Evolutionary conservation across 2,113 vertebrate species (phyloP).

Genomic region (Malurus cyaneus): DNA sequence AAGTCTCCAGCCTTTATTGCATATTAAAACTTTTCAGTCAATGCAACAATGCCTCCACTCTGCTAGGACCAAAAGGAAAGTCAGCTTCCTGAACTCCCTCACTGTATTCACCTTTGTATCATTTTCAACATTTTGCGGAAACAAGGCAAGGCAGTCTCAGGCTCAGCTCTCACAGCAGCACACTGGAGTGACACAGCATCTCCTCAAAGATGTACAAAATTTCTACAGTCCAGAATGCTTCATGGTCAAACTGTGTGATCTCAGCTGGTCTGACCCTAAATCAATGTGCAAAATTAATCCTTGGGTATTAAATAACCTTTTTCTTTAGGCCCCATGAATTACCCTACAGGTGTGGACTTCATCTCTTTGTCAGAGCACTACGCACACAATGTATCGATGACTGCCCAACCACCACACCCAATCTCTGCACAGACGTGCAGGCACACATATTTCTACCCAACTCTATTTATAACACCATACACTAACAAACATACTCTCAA

Average conservation of each 20-base stretch:
- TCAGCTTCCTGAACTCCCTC: not conserved
- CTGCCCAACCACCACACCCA: not conserved
- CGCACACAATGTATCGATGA: fast-evolving
- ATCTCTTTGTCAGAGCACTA: not conserved
- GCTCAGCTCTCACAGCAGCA: not conserved
- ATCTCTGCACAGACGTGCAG: not conserved
- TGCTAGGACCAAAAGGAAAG: not conserved
- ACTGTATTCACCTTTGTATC: not conserved
- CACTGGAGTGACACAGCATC: fast-evolving
- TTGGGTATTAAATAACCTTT: not conserved
- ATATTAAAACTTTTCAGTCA: not conserved
- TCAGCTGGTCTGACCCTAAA: not conserved
- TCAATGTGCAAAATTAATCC: not conserved
- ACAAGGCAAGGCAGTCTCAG: not conserved
- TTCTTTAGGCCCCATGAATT: not conserved
- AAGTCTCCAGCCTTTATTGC: not conserved
- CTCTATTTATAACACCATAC: not conserved
- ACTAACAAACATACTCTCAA: not conserved
- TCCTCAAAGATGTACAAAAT: not conserved
- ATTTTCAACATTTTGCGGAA: not conserved
- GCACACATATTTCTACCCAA: not conserved
- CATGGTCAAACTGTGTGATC: not conserved
- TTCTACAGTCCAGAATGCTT: not conserved
- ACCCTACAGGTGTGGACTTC: not conserved
- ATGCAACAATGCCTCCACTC: not conserved